A percentile compares a stretch with the other conserved stretches of the same genome.
These are phyloP conservation scores for Heliconius congener DNA, from an alignment of 1,140 invertebrate genomes.

Conservation along the genomic window DNA sequence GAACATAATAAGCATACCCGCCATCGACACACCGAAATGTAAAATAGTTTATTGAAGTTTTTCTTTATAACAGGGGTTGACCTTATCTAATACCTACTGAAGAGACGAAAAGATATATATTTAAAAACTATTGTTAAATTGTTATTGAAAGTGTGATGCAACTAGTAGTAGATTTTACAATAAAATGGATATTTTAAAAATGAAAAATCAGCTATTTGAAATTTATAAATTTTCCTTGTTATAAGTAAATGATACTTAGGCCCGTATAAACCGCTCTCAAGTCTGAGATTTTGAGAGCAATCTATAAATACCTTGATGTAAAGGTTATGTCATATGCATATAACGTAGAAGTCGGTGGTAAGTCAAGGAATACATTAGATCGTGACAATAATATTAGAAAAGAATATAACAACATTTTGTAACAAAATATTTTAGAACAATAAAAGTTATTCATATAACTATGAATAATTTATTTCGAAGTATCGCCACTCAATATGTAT, in stretches of 20 bases:
- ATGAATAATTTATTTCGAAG: background rate
- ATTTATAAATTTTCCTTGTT: background rate
- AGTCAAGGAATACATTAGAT: no score
- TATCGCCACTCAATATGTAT: background rate
- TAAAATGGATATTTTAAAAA: background rate
- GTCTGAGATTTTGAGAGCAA: no score
- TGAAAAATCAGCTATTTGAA: background rate
- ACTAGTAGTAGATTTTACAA: background rate
- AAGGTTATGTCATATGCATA: no score
- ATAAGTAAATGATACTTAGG: background rate
- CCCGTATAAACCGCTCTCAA: no score
- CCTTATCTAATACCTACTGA: slow-evolving; percentile 27
- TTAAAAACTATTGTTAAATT: background rate
- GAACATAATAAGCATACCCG: slow-evolving; percentile 1
- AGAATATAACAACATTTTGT: no score
- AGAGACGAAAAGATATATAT: slow-evolving; percentile 17
- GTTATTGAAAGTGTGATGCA: background rate
- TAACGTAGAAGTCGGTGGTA: no score
- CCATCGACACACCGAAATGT: slow-evolving; percentile 21
- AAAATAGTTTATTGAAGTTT: slow-evolving; percentile 36
- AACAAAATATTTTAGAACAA: background rate
- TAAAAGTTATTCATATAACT: background rate
- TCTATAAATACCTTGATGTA: no score
- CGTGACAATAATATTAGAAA: no score
- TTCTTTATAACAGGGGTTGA: slow-evolving; percentile 37